Conservation (phyloP, 2,113 vertebrate genomes). For the Pantherophis guttatus region DNA sequence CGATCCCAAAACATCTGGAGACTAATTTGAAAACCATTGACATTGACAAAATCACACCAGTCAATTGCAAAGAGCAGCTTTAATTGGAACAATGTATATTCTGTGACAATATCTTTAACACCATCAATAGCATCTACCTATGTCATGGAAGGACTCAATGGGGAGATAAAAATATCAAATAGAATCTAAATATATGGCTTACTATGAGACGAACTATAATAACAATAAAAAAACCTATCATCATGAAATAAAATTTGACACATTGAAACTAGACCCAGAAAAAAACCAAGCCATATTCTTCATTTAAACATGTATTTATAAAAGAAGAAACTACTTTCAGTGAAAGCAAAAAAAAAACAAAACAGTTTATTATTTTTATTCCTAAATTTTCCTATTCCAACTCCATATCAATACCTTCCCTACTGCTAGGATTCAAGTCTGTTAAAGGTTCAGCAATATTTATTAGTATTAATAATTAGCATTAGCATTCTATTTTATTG, state of each 20-base stretch:
- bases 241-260: neutral
- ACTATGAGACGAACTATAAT: neutral
- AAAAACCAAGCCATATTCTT: neutral
- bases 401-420: neutral
- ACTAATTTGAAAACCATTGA: neutral
- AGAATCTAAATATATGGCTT: neutral
- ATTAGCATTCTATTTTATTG: neutral
- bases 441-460: neutral
- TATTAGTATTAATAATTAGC: neutral
- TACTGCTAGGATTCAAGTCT: neutral
- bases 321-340: neutral
- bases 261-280: neutral
- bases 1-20: neutral
- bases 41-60: neutral
- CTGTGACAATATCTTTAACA: too few species aligned
- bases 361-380: neutral
- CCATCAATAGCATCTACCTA: neutral
- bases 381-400: neutral
- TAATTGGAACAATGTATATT: neutral
- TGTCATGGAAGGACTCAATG: neutral
- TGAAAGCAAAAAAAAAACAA: neutral
- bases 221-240: neutral
- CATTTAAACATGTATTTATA: neutral
- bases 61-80: neutral
- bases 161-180: neutral